Conservation (phyloP, 2,113 vertebrate species). For the Hippocampus guttulatus region DNA sequence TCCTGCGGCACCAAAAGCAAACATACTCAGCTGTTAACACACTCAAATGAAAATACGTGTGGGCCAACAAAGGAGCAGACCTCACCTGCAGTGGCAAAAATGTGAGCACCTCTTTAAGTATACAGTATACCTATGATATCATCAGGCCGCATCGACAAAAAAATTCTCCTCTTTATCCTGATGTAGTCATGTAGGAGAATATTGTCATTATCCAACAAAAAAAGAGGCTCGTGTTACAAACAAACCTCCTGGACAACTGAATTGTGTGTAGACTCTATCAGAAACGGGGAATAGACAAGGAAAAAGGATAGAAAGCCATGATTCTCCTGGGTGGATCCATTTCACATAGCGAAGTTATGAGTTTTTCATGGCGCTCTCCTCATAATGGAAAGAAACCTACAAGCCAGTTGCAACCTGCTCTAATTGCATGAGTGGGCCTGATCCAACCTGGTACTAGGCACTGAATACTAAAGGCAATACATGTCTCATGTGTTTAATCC, state of each 20-base stretch:
- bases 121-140: not conserved
- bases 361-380: not conserved
- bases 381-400: not conserved
- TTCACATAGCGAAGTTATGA: not conserved
- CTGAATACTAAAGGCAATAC: not conserved
- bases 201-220: not conserved
- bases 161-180: not conserved
- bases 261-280: not conserved
- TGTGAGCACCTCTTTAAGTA: not conserved
- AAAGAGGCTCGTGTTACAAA: not conserved
- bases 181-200: not conserved
- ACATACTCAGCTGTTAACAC: not conserved
- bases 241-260: no score
- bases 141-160: not conserved
- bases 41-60: not conserved
- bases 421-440: not conserved
- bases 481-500: not conserved
- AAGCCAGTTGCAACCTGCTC: not conserved
- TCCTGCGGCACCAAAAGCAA: slow-evolving; percentile 2
- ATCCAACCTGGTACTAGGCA: not conserved
- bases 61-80: not conserved
- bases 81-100: slow-evolving; percentile 2
- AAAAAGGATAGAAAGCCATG: not conserved
- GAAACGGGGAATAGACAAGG: not conserved
- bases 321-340: not conserved